Conservation (phyloP, 2,797 vertebrate genomes). For the Tiaroga cobitis region DNA sequence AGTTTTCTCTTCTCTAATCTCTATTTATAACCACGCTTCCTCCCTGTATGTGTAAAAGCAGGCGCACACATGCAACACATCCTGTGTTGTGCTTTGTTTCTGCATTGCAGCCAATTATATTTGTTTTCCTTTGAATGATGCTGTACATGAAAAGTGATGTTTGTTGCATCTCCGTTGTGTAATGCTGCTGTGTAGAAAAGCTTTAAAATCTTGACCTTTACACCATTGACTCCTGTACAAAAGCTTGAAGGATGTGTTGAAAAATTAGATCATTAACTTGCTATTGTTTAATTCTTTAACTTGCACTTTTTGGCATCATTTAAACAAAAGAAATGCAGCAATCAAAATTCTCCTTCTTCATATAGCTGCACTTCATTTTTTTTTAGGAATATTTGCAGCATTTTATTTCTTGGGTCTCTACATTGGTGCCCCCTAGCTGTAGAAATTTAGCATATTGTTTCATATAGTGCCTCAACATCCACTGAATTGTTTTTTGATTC, state of each 20-base stretch:
- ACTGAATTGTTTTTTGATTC: not conserved
- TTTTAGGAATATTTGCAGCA: not conserved
- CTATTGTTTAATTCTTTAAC: not conserved
- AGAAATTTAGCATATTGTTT: not conserved
- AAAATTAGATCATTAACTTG: not conserved
- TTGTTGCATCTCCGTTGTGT: not conserved
- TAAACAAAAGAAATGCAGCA: not conserved
- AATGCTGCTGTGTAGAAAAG: not conserved
- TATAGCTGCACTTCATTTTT: not conserved
- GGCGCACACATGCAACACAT: constrained; percentile 29
- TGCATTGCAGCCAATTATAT: constrained; percentile 1
- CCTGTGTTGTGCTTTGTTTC: constrained; percentile 51
- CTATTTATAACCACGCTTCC: constrained; percentile 52
- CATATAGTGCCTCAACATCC: not conserved
- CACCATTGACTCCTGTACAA: not conserved
- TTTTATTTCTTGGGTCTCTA: not conserved
- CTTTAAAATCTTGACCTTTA: not conserved
- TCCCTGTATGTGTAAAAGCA: constrained; percentile 37
- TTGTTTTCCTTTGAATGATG: not conserved
- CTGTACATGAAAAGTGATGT: not conserved
- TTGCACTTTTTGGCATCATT: not conserved
- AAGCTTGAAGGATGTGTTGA: not conserved
- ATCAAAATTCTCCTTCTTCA: not conserved
- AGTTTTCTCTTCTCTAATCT: constrained; percentile 48
- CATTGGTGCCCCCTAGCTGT: constrained; percentile 1